Conservation (phyloP, 2,113 vertebrate genomes). For the Gopherus evgoodei region DNA sequence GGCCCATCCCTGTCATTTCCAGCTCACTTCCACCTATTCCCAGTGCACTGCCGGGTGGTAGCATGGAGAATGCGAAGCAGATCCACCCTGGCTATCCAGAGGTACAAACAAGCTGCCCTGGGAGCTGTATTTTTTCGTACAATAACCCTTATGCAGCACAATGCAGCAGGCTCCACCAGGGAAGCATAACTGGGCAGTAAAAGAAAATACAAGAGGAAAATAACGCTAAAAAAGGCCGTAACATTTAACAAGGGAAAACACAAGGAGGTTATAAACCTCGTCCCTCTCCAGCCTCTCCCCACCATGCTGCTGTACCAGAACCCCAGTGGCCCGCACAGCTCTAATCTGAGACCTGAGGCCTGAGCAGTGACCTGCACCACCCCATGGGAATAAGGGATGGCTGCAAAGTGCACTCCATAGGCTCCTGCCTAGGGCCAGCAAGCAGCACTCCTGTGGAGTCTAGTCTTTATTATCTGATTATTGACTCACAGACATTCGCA, state of each 20-base stretch:
- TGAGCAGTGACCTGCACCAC: neutral
- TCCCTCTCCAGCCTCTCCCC: conserved; percentile 33
- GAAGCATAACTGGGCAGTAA: neutral
- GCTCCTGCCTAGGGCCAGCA: neutral
- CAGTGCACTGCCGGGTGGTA: fast-evolving
- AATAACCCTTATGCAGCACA: neutral
- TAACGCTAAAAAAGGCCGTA: conserved; percentile 9
- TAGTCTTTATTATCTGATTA: fast-evolving
- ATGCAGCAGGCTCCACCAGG: neutral
- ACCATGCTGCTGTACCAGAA: too few relatives aligned
- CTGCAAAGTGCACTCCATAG: fast-evolving
- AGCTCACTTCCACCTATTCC: neutral
- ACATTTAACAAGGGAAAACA: conserved; percentile 37
- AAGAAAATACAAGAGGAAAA: neutral
- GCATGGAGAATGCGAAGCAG: fast-evolving
- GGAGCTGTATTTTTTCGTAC: neutral
- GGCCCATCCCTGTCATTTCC: neutral
- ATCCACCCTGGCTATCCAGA: neutral
- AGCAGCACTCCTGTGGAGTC: fast-evolving
- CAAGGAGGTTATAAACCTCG: conserved; percentile 15
- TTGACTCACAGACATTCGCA: neutral
- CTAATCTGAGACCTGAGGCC: fast-evolving
- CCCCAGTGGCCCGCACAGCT: fast-evolving
- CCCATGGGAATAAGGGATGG: fast-evolving
- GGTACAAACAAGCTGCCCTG: neutral